Evolutionary conservation across 2,797 vertebrate genomes (phyloP).

Genomic region (Danio aesculapii): DNA sequence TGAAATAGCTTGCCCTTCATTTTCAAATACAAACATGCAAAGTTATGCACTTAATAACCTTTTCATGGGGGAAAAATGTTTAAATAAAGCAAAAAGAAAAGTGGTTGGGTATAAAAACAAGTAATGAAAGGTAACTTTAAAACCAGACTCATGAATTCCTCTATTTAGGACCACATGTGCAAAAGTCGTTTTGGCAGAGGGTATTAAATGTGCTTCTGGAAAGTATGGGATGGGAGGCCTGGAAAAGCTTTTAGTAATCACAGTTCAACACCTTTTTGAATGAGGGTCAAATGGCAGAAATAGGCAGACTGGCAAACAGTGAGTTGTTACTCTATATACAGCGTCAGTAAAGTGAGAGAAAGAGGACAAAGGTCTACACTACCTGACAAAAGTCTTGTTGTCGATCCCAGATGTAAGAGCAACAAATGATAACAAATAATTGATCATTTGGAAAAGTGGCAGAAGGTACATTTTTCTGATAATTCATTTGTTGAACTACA

Average conservation of each 20-base stretch:
- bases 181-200: not conserved
- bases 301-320: not conserved
- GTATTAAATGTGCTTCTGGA: not conserved
- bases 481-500: no score
- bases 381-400: no score
- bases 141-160: not conserved
- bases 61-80: not conserved
- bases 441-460: no score
- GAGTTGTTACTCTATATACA: not conserved
- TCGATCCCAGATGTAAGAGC: no score
- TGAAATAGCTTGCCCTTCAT: slow-evolving; percentile 48
- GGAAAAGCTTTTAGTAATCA: not conserved
- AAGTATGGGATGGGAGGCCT: not conserved
- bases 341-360: not conserved
- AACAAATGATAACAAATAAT: no score
- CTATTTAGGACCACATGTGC: not conserved
- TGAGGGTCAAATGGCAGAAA: not conserved
- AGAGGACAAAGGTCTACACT: not conserved
- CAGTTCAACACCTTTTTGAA: not conserved
- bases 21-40: slow-evolving; percentile 26
- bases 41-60: slow-evolving; percentile 39
- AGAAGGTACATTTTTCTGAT: no score
- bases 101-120: not conserved
- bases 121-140: slow-evolving; percentile 9
- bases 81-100: not conserved